Evolutionary conservation across 2,888 invertebrate species (phyloP).

Genomic region (Cistogaster globosa): DNA sequence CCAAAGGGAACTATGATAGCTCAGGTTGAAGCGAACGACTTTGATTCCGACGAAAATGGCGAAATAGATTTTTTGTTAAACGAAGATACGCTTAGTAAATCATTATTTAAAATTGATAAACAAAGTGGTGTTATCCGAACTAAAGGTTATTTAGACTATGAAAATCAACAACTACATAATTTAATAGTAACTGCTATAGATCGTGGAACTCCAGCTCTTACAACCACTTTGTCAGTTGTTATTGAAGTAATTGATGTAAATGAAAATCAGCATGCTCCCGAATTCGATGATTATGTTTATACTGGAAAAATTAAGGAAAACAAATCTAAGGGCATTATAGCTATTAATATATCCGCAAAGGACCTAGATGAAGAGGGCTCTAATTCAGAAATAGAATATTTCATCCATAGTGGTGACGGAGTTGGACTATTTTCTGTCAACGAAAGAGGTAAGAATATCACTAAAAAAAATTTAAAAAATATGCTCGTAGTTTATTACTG

Average conservation of each 20-base stretch:
- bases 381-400: conserved; percentile 92
- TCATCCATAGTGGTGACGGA: conserved; percentile 94
- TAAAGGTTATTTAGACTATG: conserved; percentile 91
- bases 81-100: conserved; percentile 82
- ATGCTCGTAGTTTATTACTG: too few species aligned
- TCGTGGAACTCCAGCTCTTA: conserved; percentile 91
- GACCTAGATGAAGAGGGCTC: conserved; percentile 92
- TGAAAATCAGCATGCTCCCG: conserved; percentile 93
- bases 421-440: conserved; percentile 96
- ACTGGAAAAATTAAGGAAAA: conserved; percentile 91
- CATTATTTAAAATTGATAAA: conserved; percentile 90
- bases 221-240: conserved; percentile 90
- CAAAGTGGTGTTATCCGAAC: conserved; percentile 94
- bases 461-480: too few species aligned
- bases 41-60: conserved; percentile 93
- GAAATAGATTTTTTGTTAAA: conserved; percentile 91
- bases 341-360: conserved; percentile 89
- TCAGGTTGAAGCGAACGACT: conserved; percentile 91
- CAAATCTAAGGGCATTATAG: conserved; percentile 89
- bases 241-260: conserved; percentile 97
- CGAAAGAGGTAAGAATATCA: conserved; percentile 87
- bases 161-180: conserved; percentile 94
- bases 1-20: conserved; percentile 94
- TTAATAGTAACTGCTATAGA: conserved; percentile 93
- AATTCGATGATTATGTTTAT: conserved; percentile 91